phyloP scores from a whole-genome alignment of 2,797 vertebrate genomes.

The Peromyscus nudipes region DNA sequence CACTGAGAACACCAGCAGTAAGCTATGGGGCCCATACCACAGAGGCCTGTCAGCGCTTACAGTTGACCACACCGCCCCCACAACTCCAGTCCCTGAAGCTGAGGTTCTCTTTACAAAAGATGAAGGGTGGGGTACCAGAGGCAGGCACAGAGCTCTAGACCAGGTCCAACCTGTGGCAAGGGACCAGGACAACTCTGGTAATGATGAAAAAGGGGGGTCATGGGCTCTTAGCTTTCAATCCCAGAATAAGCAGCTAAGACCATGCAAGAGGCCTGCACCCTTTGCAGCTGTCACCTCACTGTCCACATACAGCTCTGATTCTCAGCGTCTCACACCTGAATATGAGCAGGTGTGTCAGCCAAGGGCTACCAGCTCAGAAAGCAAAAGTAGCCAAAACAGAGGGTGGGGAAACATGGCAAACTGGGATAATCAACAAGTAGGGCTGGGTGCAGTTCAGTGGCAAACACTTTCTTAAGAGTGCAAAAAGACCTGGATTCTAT shows the following conservation, averaged over 20 bases:
- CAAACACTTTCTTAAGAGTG: neutral
- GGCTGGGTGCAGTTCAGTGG: too few species aligned
- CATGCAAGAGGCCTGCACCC: too few species aligned
- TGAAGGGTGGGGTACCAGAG: too few species aligned
- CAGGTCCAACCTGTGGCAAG: neutral
- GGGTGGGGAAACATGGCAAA: neutral
- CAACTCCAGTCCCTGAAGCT: neutral
- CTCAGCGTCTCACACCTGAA: neutral
- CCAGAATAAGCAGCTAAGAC: too few species aligned
- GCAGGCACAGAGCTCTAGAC: neutral
- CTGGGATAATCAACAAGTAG: neutral
- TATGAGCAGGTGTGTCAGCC: neutral
- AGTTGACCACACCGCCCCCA: neutral
- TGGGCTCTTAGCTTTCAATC: neutral
- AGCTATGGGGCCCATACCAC: neutral
- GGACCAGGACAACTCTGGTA: rapidly evolving
- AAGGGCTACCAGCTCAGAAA: neutral
- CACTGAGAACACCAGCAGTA: neutral
- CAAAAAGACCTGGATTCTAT: neutral
- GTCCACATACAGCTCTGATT: too few species aligned
- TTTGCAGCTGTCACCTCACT: neutral
- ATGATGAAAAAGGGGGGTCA: neutral
- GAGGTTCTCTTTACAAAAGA: neutral
- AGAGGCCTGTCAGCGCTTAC: neutral
- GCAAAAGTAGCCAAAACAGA: neutral